Evolutionary conservation across 2,113 vertebrate species (phyloP).

Genomic region (Tyto alba): DNA sequence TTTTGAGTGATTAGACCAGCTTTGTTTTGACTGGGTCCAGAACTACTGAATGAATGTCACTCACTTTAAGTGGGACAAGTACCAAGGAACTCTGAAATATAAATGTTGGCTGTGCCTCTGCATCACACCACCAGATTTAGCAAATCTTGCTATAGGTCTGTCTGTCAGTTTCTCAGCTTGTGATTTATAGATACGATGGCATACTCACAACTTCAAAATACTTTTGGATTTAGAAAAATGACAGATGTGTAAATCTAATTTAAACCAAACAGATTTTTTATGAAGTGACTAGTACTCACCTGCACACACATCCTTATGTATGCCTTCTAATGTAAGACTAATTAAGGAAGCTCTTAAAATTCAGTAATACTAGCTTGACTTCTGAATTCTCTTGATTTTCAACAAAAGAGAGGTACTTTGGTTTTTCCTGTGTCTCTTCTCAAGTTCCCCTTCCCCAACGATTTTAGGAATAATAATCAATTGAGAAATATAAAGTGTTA

Average conservation of each 20-base stretch:
- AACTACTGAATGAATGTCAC: background rate
- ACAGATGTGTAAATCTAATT: background rate
- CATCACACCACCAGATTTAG: background rate
- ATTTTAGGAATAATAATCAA: background rate
- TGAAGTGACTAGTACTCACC: background rate
- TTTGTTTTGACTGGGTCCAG: background rate
- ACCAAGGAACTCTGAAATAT: background rate
- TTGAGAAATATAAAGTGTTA: background rate
- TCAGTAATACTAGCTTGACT: background rate
- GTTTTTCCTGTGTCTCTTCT: background rate
- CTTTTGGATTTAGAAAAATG: background rate
- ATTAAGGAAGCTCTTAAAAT: constrained; percentile 5
- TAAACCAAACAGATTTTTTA: background rate
- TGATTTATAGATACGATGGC: background rate
- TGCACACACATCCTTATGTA: background rate
- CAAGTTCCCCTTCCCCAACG: background rate
- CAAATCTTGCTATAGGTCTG: background rate
- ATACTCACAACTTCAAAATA: background rate
- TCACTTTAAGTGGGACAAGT: background rate
- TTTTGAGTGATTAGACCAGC: background rate
- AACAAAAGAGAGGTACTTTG: background rate
- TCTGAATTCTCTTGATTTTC: background rate
- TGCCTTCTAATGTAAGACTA: background rate
- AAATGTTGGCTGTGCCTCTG: background rate
- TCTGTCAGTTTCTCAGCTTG: background rate